Base-by-base conservation (phyloP, 2,113 vertebrate species). In the Tichodroma muraria region DNA sequence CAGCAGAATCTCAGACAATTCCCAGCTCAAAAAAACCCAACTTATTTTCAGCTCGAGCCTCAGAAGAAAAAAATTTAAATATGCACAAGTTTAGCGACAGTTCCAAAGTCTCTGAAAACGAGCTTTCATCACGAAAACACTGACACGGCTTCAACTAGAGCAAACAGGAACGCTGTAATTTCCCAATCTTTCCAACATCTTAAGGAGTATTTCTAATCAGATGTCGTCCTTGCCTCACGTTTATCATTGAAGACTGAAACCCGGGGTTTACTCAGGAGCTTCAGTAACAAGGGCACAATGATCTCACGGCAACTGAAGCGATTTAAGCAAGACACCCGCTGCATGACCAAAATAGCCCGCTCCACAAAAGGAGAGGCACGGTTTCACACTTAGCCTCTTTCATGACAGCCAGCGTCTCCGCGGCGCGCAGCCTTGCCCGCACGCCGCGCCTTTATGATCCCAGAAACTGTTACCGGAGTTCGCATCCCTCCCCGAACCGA, bases 341-440 rank as follows among this genome's bases (percentile, higher is more conserved):
- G 94, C 91, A 94, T 50, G 66, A 93, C 96, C 54, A 86, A 98
- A 98, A 98, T 96, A 98, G 97, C 96, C 96, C 45, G 88, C 95
- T 97, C 97, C 89, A 83, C 95, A 77, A 90, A 96, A 97, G 94
- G 95, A 95, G 95, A 73, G 95, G 95, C 96, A 96, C 85, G 93
- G 90, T 88, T 96, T 96, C 97, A 96, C 94, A 96, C 96, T 95
- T 21, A 40, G 96, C 88, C 78, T 88, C 97, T 68, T 94, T 95
- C 94, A 91, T 81, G 95, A 94, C 96, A 96, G 94, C 94, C 94
- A 81, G 85, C 96, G 94, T 82, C 93, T 93, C 53, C 79, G 86
- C 87, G 73, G 60, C 95, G 59, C 96, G 86, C 79, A 57, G 95
- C 94, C 92, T 70, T 94, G 95, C 94, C 95, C 91, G 85, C 94